A percentile compares a stretch with the other conserved stretches of the same genome.
Conservation (phyloP, 2,888 invertebrate genomes). For the Pristionchus mayeri region DNA sequence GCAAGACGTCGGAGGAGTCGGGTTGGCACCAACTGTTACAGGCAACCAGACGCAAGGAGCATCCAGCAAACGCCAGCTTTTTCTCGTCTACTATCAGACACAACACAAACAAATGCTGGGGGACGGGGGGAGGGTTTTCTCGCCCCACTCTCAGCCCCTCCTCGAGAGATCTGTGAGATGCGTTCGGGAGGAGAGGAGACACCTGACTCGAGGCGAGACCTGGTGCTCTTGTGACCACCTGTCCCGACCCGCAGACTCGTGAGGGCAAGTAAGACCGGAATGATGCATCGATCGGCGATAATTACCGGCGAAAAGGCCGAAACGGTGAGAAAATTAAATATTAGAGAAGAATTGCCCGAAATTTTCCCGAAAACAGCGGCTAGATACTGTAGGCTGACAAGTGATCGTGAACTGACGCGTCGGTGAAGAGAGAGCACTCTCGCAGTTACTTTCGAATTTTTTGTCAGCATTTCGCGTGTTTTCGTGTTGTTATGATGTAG, state of each 20-base stretch:
- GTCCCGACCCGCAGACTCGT: neutral
- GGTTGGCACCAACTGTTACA: constrained; percentile 43
- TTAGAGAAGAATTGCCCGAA: no score
- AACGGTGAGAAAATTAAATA: constrained; percentile 31
- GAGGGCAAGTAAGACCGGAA: neutral
- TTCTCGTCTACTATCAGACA: constrained; percentile 39
- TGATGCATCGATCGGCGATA: constrained; percentile 40
- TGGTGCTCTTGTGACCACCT: neutral
- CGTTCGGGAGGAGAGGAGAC: neutral
- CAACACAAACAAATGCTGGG: constrained; percentile 30
- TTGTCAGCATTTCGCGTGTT: constrained; percentile 8
- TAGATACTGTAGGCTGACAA: neutral
- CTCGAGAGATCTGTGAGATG: constrained; percentile 2
- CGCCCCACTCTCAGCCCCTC: no score
- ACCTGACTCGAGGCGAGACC: constrained; percentile 11
- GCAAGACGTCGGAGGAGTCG: neutral
- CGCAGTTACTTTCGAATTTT: constrained; percentile 10
- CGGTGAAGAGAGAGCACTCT: neutral
- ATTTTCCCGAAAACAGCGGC: neutral
- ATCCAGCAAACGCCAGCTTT: constrained; percentile 39
- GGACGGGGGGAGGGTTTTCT: constrained; percentile 1
- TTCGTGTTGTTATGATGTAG: neutral
- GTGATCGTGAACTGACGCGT: neutral
- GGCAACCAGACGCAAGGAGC: neutral
- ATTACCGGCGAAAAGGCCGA: neutral